Evolutionary conservation across 2,797 vertebrate genomes (phyloP).

Genomic region (Xyrichtys novacula): DNA sequence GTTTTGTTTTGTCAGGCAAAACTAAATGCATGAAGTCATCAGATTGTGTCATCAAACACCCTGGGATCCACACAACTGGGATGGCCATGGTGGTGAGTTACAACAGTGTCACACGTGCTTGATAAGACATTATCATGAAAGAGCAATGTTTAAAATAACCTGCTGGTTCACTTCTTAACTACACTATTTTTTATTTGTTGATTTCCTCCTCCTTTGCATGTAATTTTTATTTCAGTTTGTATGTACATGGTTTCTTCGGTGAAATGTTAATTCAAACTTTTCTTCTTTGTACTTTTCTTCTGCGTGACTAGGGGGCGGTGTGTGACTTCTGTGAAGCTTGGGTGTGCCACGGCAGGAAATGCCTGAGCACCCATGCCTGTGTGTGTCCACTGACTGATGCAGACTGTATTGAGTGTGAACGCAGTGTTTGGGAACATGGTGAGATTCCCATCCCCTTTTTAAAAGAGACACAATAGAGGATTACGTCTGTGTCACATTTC

Average conservation of each 20-base stretch:
- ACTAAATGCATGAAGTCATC: conserved; percentile 99
- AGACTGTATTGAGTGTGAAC: conserved; percentile 96
- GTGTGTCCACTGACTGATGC: conserved; percentile 92
- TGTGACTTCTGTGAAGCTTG: conserved; percentile 99
- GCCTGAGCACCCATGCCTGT: conserved; percentile 94
- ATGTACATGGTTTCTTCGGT: background rate
- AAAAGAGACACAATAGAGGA: background rate
- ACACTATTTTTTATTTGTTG: background rate
- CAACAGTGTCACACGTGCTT: background rate
- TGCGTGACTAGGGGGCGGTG: conserved; percentile 88
- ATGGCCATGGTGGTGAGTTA: conserved; percentile 97
- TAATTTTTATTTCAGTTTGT: background rate
- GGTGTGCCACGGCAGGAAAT: conserved; percentile 97
- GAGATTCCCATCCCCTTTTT: conserved; percentile 27
- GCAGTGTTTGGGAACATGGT: conserved; percentile 97
- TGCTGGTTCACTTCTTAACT: too few species aligned
- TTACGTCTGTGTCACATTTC: background rate
- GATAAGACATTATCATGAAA: background rate
- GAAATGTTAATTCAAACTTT: background rate
- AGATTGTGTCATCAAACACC: conserved; percentile 97
- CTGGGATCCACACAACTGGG: conserved; percentile 95
- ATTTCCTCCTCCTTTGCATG: too few species aligned
- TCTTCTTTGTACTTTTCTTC: background rate
- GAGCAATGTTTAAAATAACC: background rate
- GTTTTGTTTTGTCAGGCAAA: conserved; percentile 87